Percentiles rank a stretch among this genome's conserved stretches.
These are phyloP conservation scores for Apamea anceps DNA, from an alignment of 2,888 invertebrate genomes.

Conservation along the genomic window DNA sequence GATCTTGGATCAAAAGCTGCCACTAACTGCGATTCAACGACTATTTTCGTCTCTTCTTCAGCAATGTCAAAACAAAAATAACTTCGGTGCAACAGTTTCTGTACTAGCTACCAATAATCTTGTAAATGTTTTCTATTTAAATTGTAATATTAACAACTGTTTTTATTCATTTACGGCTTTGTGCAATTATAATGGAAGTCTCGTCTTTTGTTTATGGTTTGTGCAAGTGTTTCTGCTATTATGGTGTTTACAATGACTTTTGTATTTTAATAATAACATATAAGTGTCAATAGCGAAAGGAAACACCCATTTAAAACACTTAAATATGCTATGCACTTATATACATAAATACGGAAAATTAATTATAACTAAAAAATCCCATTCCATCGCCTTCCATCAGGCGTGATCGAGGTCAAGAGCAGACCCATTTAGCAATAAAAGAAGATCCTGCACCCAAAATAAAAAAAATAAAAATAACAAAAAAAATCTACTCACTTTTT, in stretches of 20 bases:
- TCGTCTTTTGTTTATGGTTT: background rate
- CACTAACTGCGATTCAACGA: conserved; percentile 3
- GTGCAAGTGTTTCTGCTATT: background rate
- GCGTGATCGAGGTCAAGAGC: no score
- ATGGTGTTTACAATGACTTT: conserved; percentile 1
- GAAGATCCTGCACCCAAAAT: background rate
- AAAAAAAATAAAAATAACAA: background rate
- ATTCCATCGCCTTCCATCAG: no score
- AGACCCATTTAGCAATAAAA: no score
- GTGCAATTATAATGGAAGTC: conserved; percentile 16
- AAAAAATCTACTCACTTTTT: conserved; percentile 28
- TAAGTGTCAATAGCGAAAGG: conserved; percentile 5
- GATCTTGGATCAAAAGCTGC: conserved; percentile 36
- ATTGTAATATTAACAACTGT: conserved; percentile 23
- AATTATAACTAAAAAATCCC: background rate
- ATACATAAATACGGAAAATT: no score
- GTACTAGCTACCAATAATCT: background rate
- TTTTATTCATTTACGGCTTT: conserved; percentile 17
- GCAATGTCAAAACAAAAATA: conserved; percentile 57
- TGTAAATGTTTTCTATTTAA: conserved; percentile 11
- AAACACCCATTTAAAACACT: background rate
- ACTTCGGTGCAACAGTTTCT: background rate
- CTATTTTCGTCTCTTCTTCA: conserved; percentile 42
- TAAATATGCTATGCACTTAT: background rate
- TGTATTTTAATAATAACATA: conserved; percentile 7